Evolutionary conservation across 1,140 invertebrate species (phyloP).

Genomic region (Diachasmimorpha longicaudata): DNA sequence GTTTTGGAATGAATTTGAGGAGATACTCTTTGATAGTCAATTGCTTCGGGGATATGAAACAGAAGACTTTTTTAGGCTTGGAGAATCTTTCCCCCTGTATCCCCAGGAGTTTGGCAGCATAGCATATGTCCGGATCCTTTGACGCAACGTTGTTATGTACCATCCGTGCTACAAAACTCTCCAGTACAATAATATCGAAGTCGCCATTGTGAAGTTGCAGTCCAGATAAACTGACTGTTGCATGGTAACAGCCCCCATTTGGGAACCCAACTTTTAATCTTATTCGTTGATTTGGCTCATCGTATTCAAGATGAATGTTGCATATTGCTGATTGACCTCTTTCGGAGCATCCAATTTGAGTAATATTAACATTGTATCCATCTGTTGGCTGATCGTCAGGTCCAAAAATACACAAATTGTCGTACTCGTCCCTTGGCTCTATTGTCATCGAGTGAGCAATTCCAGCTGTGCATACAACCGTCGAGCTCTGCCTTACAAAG

Average conservation of each 20-base stretch:
- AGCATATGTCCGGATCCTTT: constrained; percentile 84
- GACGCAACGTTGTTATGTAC: constrained; percentile 88
- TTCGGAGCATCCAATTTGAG: constrained; percentile 58
- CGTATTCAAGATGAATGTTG: constrained; percentile 70
- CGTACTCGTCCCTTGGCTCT: constrained; percentile 87
- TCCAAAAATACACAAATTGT: constrained; percentile 79
- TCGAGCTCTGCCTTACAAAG: constrained; percentile 85
- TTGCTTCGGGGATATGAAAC: constrained; percentile 87
- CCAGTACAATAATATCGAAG: constrained; percentile 91
- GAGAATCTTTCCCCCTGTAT: constrained; percentile 71
- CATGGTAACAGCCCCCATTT: constrained; percentile 79
- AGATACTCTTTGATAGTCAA: constrained; percentile 91
- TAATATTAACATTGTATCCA: constrained; percentile 64
- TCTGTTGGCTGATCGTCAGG: constrained; percentile 70
- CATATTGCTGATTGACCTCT: constrained; percentile 64
- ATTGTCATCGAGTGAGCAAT: constrained; percentile 81
- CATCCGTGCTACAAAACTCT: constrained; percentile 80
- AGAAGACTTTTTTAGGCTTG: constrained; percentile 86
- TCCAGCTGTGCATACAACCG: constrained; percentile 81
- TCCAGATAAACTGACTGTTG: constrained; percentile 80
- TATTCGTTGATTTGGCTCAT: constrained; percentile 69
- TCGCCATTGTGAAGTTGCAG: constrained; percentile 86
- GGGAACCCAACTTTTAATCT: constrained; percentile 72
- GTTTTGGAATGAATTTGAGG: constrained; percentile 89
- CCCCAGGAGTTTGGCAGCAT: constrained; percentile 81